Base-by-base conservation (phyloP, 2,797 vertebrate genomes). In the Lates japonicus region DNA sequence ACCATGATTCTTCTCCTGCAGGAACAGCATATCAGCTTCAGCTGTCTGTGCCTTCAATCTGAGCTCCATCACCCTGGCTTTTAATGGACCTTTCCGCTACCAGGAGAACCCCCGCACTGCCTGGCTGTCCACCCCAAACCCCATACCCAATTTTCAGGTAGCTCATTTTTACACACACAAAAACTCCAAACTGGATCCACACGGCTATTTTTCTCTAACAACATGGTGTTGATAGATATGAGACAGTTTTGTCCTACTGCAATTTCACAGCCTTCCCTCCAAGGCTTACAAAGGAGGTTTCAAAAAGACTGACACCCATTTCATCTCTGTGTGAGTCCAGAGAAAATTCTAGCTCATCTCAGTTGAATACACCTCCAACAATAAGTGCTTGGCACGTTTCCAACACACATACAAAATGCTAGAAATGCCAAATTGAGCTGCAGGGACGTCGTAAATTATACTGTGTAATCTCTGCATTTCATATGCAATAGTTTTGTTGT, bases 11-110 rank as follows among this genome's bases (percentile, higher is more conserved):
- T 29, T 16, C n/a, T 70, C 22, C 59, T 62, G 4, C 89, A 99
- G 98, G 87, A 99, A 99, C 94, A 99, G 98, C 76, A 97, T 99
- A 59, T 97, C 98, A 0, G 98, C 98, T 2, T 99, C 98, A 0
- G 98, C 98, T 0, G 96, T 99, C 75, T 99, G 98, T 33, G 95
- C 97, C 88, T 99, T 97, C 95, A 99, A 99, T 88, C 93, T 99
- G 89, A 99, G 97, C 29, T 93, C 98, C 90, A 95, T 99, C 90
- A 96, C 95, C 0, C 96, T 97, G 82, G 95, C 96, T 64, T 99
- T 99, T 92, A 97, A 95, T 0, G 98, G 98, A 59, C 97, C 97
- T 5, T 99, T 99, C 91, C 97, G 97, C 82, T 98, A 97, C 90
- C 98, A 99, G 94, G 98, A 99, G 87, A 99, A 98, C 91, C 98